Evolutionary conservation across 1,140 invertebrate species (phyloP), one percentile per base, ranked within the genome.

Genomic region (Drosophila sproati): DNA sequence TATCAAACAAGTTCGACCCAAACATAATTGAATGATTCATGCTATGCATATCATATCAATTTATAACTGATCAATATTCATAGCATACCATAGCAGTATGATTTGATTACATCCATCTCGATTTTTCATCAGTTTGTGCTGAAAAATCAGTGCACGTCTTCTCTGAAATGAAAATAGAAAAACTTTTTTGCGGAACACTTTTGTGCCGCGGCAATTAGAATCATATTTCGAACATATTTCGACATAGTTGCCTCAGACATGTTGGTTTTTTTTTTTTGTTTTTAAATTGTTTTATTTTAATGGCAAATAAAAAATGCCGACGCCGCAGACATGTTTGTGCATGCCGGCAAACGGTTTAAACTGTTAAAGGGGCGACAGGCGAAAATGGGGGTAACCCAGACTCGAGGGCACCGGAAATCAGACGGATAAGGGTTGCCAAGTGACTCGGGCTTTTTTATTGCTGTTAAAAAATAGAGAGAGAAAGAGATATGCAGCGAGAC

Each of bases 241-340:
- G 37, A 37, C 59, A 76, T 72, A 57, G 57, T 71, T 54, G 43
- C 47, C 64, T 35, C 52, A 62, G 66, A 70, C 72, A 62, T 56
- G 56, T 51, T 72, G 31, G 34, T 5, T 35, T 55, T 55, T 37
- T 55, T 37, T 12, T 12, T 12, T 12, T 12, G 12, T 12, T 5
- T 54, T 32, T 35, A 29, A n/a, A 3, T 41, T 10, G 7, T 56
- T 68, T 57, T 59, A 20, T 63, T 59, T 59, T 77, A 72, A 74
- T 85, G 50, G 57, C 60, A 72, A 63, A 69, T 67, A 85, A 80
- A 85, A 78, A 80, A 74, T 69, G 55, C 59, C 50, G 68, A 12
- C 73, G 48, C 51, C 67, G n/a, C 72, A 81, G 78, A 73, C 76
- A 86, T 77, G 77, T 77, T 85, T 80, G 52, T 77, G 80, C 77